These are phyloP conservation scores for Hepsetus odoe DNA, from an alignment of 2,113 vertebrate genomes.

Conservation along the genomic window DNA sequence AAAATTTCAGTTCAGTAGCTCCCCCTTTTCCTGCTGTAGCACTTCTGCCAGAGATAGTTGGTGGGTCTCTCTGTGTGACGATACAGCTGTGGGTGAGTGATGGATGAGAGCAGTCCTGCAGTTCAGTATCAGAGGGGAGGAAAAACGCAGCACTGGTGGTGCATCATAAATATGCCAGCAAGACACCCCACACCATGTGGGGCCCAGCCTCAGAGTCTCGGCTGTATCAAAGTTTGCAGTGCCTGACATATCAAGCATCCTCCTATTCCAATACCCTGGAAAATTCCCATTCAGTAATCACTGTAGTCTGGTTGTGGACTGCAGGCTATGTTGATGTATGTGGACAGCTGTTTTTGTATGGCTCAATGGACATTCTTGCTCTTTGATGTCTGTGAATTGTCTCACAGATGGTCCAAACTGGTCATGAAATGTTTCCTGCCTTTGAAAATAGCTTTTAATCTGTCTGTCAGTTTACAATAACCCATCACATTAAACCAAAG, in stretches of 20 bases:
- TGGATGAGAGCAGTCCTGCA: conserved; percentile 25
- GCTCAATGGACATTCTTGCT: background rate
- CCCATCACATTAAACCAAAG: too few relatives aligned
- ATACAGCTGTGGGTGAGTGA: conserved; percentile 23
- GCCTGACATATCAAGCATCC: background rate
- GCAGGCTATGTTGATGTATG: background rate
- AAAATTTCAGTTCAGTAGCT: background rate
- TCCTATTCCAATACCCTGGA: background rate
- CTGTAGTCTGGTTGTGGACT: background rate
- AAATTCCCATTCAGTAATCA: background rate
- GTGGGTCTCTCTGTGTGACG: conserved; percentile 26
- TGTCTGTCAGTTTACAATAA: too few relatives aligned
- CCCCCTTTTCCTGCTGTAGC: background rate
- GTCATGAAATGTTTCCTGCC: background rate
- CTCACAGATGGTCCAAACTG: background rate
- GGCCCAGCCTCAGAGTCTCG: conserved; percentile 32
- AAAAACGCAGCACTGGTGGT: conserved; percentile 45
- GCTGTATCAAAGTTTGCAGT: conserved; percentile 21
- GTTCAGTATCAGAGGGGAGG: conserved; percentile 38
- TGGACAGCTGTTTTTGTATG: background rate
- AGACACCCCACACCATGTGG: conserved; percentile 10
- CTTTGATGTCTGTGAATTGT: background rate
- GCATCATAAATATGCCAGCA: conserved; percentile 45
- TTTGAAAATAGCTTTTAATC: background rate
- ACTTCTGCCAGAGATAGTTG: conserved; percentile 30